phyloP scores from a whole-genome alignment of 1,140 invertebrate species.

The Saccostrea echinata region DNA sequence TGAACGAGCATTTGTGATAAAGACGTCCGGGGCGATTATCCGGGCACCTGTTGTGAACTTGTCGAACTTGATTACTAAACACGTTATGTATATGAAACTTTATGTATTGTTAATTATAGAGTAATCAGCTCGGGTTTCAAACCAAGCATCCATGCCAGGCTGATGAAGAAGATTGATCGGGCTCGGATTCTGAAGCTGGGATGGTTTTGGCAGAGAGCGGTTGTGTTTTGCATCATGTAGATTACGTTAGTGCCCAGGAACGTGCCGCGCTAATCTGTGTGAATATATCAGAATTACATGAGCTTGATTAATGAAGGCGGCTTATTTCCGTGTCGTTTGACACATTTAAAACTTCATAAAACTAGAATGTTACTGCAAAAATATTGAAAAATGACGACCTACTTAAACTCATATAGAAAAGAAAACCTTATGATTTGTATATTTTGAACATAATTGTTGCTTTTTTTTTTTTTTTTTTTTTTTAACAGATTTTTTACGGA shows the following conservation, averaged over 20 bases:
- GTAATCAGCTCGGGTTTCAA: constrained; percentile 23
- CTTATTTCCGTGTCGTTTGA: constrained; percentile 2
- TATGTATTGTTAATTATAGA: constrained; percentile 36
- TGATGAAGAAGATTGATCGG: constrained; percentile 22
- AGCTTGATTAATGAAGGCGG: constrained; percentile 31
- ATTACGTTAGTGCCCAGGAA: constrained; percentile 17
- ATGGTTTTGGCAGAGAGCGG: constrained; percentile 3
- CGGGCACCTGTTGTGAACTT: constrained; percentile 22
- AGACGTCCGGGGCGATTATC: background rate
- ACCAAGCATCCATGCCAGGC: constrained; percentile 6
- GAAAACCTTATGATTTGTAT: background rate
- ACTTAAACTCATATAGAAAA: background rate
- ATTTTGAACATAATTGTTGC: background rate
- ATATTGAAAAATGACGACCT: background rate
- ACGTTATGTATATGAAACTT: constrained; percentile 17
- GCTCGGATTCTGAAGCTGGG: constrained; percentile 13
- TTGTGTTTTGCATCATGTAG: constrained; percentile 17
- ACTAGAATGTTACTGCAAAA: background rate
- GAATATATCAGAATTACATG: constrained; percentile 8
- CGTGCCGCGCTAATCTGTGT: constrained; percentile 20
- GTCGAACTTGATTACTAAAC: constrained; percentile 21
- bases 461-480: background rate
- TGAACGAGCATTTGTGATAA: background rate
- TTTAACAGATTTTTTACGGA: background rate
- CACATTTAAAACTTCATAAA: constrained; percentile 23